phyloP scores from a whole-genome alignment of 2,888 invertebrate genomes.

The Ypsolopha sequella region DNA sequence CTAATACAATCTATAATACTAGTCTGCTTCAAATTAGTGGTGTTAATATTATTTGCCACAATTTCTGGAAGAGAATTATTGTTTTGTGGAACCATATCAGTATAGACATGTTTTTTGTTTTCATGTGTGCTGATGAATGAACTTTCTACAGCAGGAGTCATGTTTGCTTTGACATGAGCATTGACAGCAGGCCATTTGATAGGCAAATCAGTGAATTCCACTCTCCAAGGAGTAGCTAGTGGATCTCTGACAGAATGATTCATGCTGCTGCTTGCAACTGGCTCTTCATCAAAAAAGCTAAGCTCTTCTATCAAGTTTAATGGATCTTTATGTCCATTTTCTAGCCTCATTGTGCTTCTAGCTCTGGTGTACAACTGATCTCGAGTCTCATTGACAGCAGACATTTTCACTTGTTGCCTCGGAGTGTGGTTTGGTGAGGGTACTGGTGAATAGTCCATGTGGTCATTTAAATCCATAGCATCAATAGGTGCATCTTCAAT shows the following conservation, averaged over 20 bases:
- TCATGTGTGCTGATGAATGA: conserved; percentile 44
- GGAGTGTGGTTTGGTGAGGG: not conserved
- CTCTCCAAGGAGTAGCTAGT: conserved; percentile 58
- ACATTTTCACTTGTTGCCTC: not conserved
- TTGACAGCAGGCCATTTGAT: conserved; percentile 58
- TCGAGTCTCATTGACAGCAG: conserved; percentile 4
- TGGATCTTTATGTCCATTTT: conserved; percentile 28
- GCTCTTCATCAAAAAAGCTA: conserved; percentile 56
- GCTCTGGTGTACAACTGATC: conserved; percentile 3
- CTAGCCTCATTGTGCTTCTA: conserved; percentile 8
- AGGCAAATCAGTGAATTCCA: conserved; percentile 48
- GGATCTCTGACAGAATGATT: conserved; percentile 42
- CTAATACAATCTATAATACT: conserved; percentile 60
- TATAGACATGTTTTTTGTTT: conserved; percentile 56
- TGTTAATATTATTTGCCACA: conserved; percentile 16
- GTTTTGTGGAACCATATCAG: conserved; percentile 34
- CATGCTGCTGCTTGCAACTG: conserved; percentile 60
- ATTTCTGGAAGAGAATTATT: conserved; percentile 30
- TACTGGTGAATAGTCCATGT: conserved; percentile 6
- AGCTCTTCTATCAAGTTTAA: conserved; percentile 38
- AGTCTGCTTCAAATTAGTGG: conserved; percentile 44
- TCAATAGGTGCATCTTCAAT: no score
- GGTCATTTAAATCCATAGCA: not conserved
- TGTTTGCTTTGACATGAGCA: conserved; percentile 55
- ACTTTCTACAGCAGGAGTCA: conserved; percentile 62